Base-by-base conservation (phyloP, 2,797 vertebrate species). In the Cirrhinus molitorella region DNA sequence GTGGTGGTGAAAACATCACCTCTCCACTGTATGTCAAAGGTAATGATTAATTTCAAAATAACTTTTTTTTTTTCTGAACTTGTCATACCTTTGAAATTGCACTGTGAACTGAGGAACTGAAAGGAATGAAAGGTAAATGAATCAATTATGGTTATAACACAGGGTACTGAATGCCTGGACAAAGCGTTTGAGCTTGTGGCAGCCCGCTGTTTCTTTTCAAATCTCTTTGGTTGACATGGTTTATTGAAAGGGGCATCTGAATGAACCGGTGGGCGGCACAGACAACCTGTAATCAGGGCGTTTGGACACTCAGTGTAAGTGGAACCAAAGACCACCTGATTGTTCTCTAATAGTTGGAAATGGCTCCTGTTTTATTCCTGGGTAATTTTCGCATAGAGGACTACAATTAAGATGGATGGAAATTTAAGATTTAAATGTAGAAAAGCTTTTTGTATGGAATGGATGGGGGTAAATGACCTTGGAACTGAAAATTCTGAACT, bases 281-380 rank as follows among this genome's bases (percentile, higher is more conserved):
- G 78, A 67, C 63, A 49, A 23, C 71, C 76, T 85, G 74, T 85
- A 83, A 87, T 85, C 84, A 85, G 43, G 37, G n/a, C 19, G 51
- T 73, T 72, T 82, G 78, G 76, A 65, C 53, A 37, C 21, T 59
- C 13, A 31, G 53, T 72, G 45, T 40, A 76, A 51, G 34, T 73
- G 63, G 63, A 77, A 68, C 59, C 61, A 40, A 68, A 78, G 79
- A 73, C 57, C 67, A 55, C 79, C 61, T 59, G 68, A 72, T 79
- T 87, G 59, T 81, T 75, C 83, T 63, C 25, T 79, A 79, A 85
- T 79, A 68, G 79, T 59, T 57, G 74, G 61, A 79, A 87, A 79
- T 61, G 40, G 51, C 34, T 75, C 43, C 43, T 5, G 16, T 74
- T 79, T 74, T 51, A 68, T 37, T 79, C 49, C 14, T 67, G 21